Percentiles rank a stretch among this genome's conserved stretches.
Conservation (phyloP, 2,888 invertebrate species). For the Pandemis heparana region DNA sequence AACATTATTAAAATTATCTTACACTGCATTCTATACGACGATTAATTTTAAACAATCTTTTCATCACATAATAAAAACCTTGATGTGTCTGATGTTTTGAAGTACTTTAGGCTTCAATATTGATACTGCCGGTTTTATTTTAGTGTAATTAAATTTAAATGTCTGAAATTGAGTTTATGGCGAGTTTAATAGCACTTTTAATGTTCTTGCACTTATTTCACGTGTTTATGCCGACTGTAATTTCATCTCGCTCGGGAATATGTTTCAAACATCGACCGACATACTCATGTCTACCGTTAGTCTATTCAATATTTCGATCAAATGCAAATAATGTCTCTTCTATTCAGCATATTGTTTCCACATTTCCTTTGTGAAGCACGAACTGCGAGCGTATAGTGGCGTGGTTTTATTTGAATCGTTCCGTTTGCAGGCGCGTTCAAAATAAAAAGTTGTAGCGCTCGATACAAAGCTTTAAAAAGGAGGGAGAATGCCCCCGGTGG, state of each 20-base stretch:
- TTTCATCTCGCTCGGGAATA: conserved; percentile 1
- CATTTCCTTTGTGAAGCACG: conserved; percentile 44
- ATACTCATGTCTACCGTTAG: conserved; percentile 3
- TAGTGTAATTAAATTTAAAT: conserved; percentile 14
- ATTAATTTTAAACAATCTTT: background rate
- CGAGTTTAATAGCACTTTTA: conserved; percentile 20
- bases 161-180: conserved; percentile 14
- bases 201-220: conserved; percentile 15
- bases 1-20: conserved; percentile 26
- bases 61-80: background rate
- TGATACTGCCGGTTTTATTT: background rate
- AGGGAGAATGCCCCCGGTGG: conserved; percentile 47
- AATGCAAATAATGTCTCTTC: conserved; percentile 43
- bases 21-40: background rate
- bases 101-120: background rate
- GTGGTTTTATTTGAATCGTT: conserved; percentile 57
- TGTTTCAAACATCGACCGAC: conserved; percentile 5
- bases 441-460: conserved; percentile 50
- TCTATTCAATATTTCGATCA: conserved; percentile 41
- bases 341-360: conserved; percentile 45
- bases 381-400: conserved; percentile 41
- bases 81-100: background rate
- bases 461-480: conserved; percentile 47
- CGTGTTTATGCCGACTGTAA: conserved; percentile 11
- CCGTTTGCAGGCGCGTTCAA: conserved; percentile 49